Conservation (phyloP, 2,888 invertebrate species). For the Chironomus tentans region DNA sequence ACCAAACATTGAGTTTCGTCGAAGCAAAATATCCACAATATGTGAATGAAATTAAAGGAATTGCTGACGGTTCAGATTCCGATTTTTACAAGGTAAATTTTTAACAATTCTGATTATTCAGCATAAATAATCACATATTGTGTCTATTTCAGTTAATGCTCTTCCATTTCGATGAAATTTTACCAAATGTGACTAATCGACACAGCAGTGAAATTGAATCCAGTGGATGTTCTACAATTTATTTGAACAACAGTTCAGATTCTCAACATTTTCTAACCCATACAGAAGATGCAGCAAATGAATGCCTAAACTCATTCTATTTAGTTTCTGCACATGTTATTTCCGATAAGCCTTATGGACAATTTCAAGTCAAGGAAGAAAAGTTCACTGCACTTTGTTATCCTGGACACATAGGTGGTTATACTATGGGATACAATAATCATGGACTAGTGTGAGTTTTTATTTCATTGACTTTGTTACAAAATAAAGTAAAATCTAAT, state of each 20-base stretch:
- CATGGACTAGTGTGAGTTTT: constrained; percentile 56
- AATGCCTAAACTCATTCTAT: constrained; percentile 72
- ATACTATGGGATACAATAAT: constrained; percentile 80
- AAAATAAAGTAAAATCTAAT: too few relatives aligned
- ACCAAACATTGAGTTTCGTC: constrained; percentile 60
- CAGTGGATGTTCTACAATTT: constrained; percentile 69
- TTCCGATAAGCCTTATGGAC: constrained; percentile 56
- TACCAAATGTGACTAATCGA: constrained; percentile 50
- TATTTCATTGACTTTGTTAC: too few relatives aligned
- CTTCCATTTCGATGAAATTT: constrained; percentile 74
- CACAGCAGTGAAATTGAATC: constrained; percentile 44
- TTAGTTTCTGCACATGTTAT: constrained; percentile 71
- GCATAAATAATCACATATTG: neutral
- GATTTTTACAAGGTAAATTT: constrained; percentile 66
- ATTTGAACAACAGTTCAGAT: constrained; percentile 46
- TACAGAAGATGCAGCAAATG: constrained; percentile 73
- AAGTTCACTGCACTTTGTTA: constrained; percentile 76
- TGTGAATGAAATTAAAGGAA: constrained; percentile 70
- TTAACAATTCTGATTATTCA: neutral
- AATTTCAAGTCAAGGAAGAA: constrained; percentile 60
- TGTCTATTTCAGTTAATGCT: constrained; percentile 58
- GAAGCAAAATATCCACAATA: constrained; percentile 70
- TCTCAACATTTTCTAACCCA: constrained; percentile 67
- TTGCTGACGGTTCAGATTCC: constrained; percentile 76
- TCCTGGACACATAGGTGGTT: constrained; percentile 79